Evolutionary conservation across 2,797 vertebrate species (phyloP), one percentile per base, ranked within the genome.

Genomic region (Diplodus puntazzo): DNA sequence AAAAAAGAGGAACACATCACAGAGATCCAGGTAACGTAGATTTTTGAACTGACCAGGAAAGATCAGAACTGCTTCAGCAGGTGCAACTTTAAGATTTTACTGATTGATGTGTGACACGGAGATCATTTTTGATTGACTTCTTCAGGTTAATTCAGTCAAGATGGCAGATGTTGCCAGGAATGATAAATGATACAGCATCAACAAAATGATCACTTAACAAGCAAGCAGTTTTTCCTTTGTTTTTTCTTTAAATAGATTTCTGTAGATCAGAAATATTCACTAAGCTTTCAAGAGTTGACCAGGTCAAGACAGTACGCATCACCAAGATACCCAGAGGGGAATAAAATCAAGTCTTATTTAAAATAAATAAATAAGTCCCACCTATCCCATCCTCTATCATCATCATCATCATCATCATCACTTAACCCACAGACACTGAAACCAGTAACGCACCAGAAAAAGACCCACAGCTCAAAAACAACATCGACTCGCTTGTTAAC

Each of bases 401-500:
- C 43, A 58, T 66, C 3, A 25, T 25, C 50, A 58, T 58, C 43
- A 58, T 66, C 25, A 39, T 54, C 34, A 34, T 66, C 71, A 82
- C 67, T 75, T 57, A 67, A 83, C 75, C 75, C 67, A 69, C 11
- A 82, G 59, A 73, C 70, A 85, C 23, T 60, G 72, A 81, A 85
- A 82, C 81, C 67, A 78, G 59, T 42, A 76, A 25, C 49, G 34
- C 70, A 79, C 75, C 81, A 77, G 82, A 87, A 71, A 83, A 0
- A 75, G 79, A 86, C 81, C 72, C 50, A 82, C 39, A 69, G 73
- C 82, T 92, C 49, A 81, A 87, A 81, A 49, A 86, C 68, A 61
- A 81, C 61, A 84, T 74, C 17, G 48, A 85, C 81, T 62, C 67
- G 77, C 75, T 81, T 48, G 27, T 87, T 58, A 79, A 96, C 96